These are phyloP conservation scores for Drosophila erecta DNA, from an alignment of 1,140 invertebrate species.

Conservation along the genomic window DNA sequence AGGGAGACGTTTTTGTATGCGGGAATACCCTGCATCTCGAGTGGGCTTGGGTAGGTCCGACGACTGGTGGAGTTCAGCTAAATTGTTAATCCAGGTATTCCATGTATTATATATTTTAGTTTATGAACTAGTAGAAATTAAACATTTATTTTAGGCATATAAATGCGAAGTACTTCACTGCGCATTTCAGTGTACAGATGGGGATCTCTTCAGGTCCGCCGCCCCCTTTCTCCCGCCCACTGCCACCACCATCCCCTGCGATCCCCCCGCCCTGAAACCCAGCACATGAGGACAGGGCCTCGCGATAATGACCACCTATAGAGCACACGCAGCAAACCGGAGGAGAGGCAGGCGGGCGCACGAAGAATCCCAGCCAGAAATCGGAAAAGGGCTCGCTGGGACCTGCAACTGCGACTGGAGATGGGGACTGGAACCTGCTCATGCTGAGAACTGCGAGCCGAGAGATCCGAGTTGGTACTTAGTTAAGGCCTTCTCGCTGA, in stretches of 20 bases:
- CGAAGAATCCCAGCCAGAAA: constrained; percentile 53
- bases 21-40: constrained; percentile 27
- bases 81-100: too few species aligned
- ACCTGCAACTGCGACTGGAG: constrained; percentile 32
- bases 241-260: background rate
- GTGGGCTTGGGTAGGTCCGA: background rate
- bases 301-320: constrained; percentile 82
- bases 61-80: too few species aligned
- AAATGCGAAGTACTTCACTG: background rate
- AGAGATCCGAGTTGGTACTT: constrained; percentile 61
- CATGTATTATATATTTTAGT: background rate
- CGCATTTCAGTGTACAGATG: constrained; percentile 10
- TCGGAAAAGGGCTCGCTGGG: constrained; percentile 41
- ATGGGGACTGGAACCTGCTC: constrained; percentile 50
- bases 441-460: constrained; percentile 43
- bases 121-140: background rate
- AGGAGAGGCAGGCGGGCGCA: constrained; percentile 44
- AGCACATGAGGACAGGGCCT: constrained; percentile 51
- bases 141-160: background rate
- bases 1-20: constrained; percentile 2
- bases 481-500: constrained; percentile 51
- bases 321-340: constrained; percentile 63
- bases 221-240: constrained; percentile 35
- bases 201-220: constrained; percentile 24
- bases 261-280: constrained; percentile 12